Evolutionary conservation across 2,888 invertebrate genomes (phyloP).

Genomic region (Apodemia zela): DNA sequence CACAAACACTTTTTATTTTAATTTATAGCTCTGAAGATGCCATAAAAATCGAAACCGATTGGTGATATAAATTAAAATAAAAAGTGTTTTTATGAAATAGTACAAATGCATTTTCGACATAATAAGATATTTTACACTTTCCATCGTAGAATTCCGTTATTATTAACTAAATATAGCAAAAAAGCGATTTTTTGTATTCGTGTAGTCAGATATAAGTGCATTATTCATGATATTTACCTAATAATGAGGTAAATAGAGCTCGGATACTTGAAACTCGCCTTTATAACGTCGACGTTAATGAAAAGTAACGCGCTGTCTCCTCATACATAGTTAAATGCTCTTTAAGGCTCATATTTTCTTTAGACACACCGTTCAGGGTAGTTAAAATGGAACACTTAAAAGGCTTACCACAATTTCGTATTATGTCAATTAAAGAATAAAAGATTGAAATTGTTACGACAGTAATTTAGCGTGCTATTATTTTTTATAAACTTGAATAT

Average conservation of each 20-base stretch:
- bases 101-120: too few species aligned
- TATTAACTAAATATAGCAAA: too few species aligned
- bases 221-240: too few species aligned
- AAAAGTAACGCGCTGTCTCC: conserved; percentile 72
- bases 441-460: conserved; percentile 19
- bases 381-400: conserved; percentile 67
- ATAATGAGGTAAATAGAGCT: conserved; percentile 56
- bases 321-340: conserved; percentile 75
- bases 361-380: conserved; percentile 59
- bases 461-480: conserved; percentile 8
- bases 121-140: too few species aligned
- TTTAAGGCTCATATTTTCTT: conserved; percentile 70
- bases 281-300: conserved; percentile 65
- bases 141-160: too few species aligned
- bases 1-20: too few species aligned
- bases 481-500: not conserved
- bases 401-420: conserved; percentile 62
- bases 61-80: too few species aligned
- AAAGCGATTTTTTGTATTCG: too few species aligned
- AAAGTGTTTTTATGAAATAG: too few species aligned
- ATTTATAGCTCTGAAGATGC: too few species aligned
- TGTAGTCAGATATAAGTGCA: too few species aligned
- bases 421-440: conserved; percentile 42
- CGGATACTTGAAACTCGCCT: conserved; percentile 44
- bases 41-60: too few species aligned